Base-by-base conservation (phyloP, 2,113 vertebrate species). In the Nanorana parkeri region DNA sequence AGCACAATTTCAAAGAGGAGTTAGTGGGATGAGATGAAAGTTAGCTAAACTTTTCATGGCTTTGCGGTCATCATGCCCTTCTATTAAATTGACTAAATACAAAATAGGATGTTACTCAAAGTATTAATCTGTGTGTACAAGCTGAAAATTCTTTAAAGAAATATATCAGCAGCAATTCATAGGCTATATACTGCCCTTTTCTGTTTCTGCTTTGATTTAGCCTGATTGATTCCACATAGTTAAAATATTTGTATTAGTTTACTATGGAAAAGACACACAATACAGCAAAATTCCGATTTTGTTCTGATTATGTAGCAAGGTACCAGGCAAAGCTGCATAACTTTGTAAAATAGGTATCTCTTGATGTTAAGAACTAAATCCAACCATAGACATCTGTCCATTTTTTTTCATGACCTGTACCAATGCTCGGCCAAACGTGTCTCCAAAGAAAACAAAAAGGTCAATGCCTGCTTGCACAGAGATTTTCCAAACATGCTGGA, bases 11-110 rank as follows among this genome's bases (percentile, higher is more conserved):
- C 0, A 26, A 54, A 69, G 60, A 56, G 55, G 16, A 77, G 73
- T 78, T 51, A 73, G 17, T n/a, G 19, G 15, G 1, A 29, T 54
- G 51, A 58, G 64, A 66, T 47, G 0, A 78, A 79, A 84, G 80
- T 77, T 77, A 69, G 84, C 80, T 58, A 60, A 85, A 85, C 85
- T 47, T 0, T 47, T 77, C 0, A 0, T 0, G 15, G 69, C 69
- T 82, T 68, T 85, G 84, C 58, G 83, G 65, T 85, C 86, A 88
- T 83, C 84, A 26, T 80, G 87, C 83, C 86, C 89, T 90, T 90
- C 84, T 69, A 85, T 86, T 86, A 86, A 84, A 88, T 85, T 85
- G 77, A 83, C 60, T 81, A 86, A 85, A 81, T 47, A 65, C 74
- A 61, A 81, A 85, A 65, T 85, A 0, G 63, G 84, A 83, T 68